Evolutionary conservation across 53 echinoderm and acorn worm species (phyloP).

Genomic region (Temnopleurus reevesii): DNA sequence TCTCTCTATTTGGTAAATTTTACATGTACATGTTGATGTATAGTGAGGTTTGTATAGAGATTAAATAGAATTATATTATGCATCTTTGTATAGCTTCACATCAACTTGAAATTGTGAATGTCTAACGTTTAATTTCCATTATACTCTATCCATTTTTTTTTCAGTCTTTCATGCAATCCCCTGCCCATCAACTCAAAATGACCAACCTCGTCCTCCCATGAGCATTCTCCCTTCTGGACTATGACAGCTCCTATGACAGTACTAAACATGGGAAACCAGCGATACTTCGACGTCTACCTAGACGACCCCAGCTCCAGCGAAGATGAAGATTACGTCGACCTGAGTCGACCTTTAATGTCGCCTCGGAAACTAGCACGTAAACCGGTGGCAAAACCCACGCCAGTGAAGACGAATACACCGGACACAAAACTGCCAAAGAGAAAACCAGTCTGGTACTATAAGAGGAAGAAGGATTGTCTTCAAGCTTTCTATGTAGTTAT

Average conservation of each 20-base stretch:
- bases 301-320: conserved; percentile 79
- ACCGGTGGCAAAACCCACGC: not conserved
- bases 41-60: too few relatives aligned
- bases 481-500: conserved; percentile 69
- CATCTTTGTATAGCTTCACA: not conserved
- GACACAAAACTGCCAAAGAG: conserved; percentile 62
- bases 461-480: conserved; percentile 69
- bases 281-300: conserved; percentile 77
- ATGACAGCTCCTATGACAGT: conserved; percentile 40
- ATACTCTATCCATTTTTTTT: not conserved
- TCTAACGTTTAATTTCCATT: not conserved
- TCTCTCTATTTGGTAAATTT: too few relatives aligned
- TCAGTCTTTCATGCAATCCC: not conserved
- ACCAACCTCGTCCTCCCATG: not conserved
- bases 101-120: not conserved
- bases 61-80: too few relatives aligned
- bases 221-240: not conserved
- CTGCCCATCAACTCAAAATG: not conserved
- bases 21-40: too few relatives aligned
- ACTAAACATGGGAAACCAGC: conserved; percentile 34
- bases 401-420: conserved; percentile 50
- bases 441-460: conserved; percentile 60
- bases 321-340: conserved; percentile 66
- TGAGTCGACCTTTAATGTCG: conserved; percentile 85
- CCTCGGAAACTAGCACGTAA: conserved; percentile 53